Evolutionary conservation across 2,113 vertebrate species (phyloP).

Genomic region (Daphoenositta chrysoptera): DNA sequence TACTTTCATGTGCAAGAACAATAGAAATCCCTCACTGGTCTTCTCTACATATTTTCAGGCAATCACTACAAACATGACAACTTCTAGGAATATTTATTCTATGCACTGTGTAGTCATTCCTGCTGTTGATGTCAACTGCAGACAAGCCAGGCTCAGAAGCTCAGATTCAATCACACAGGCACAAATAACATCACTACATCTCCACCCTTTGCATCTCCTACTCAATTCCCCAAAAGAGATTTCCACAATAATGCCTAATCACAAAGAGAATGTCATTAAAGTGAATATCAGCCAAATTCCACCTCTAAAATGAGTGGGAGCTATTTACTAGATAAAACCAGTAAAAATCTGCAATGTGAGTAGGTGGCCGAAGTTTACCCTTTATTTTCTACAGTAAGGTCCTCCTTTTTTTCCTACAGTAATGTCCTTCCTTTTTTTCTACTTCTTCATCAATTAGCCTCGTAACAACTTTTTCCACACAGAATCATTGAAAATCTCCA

Average conservation of each 20-base stretch:
- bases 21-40: conserved; percentile 7
- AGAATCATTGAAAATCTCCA: background rate
- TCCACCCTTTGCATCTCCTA: background rate
- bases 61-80: background rate
- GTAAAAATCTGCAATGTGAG: background rate
- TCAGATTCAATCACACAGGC: background rate
- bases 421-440: background rate
- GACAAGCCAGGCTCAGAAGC: conserved; percentile 15
- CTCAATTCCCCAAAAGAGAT: background rate
- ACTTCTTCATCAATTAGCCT: background rate
- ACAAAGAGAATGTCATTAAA: conserved; percentile 52
- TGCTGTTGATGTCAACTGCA: conserved; percentile 4
- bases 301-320: background rate
- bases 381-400: background rate
- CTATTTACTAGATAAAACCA: background rate
- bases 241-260: background rate
- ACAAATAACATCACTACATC: background rate
- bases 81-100: background rate
- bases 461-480: background rate
- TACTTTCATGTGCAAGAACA: conserved; percentile 18
- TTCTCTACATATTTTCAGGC: conserved; percentile 31
- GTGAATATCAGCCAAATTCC: conserved; percentile 9
- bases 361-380: background rate
- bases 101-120: background rate
- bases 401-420: background rate